Evolutionary conservation across 2,888 invertebrate species (phyloP).

Genomic region (Halictus ligatus): DNA sequence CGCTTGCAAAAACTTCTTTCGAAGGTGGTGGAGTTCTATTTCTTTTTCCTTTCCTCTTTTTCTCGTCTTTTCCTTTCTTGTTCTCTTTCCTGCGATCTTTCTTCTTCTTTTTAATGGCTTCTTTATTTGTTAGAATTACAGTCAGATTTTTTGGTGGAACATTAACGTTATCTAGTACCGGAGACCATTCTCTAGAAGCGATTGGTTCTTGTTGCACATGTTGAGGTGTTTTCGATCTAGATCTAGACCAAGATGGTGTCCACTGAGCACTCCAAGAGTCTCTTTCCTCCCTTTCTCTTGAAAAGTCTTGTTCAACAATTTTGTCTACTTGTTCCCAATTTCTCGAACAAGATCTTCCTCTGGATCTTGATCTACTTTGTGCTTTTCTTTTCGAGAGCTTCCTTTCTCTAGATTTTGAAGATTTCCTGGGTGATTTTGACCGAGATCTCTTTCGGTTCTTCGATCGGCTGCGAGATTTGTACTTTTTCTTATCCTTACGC

Average conservation of each 20-base stretch:
- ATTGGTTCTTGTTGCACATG: slow-evolving; percentile 73
- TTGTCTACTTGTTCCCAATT: slow-evolving; percentile 81
- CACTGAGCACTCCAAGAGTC: slow-evolving; percentile 82
- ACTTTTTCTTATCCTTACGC: slow-evolving; percentile 80
- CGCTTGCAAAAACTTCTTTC: slow-evolving; percentile 96
- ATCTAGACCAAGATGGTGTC: slow-evolving; percentile 87
- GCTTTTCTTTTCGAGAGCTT: slow-evolving; percentile 82
- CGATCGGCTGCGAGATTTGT: slow-evolving; percentile 81
- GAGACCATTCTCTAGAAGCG: slow-evolving; percentile 86
- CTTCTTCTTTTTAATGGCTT: slow-evolving; percentile 84
- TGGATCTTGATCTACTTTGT: slow-evolving; percentile 74
- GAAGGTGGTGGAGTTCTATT: slow-evolving; percentile 88
- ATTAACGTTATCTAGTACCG: slow-evolving; percentile 84
- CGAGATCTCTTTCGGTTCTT: slow-evolving; percentile 78
- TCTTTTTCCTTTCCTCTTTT: slow-evolving; percentile 80
- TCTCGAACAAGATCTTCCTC: slow-evolving; percentile 73
- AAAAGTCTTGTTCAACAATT: slow-evolving; percentile 71
- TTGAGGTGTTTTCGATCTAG: slow-evolving; percentile 85
- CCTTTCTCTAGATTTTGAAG: slow-evolving; percentile 80
- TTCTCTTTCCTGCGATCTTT: slow-evolving; percentile 85
- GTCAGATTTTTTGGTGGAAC: slow-evolving; percentile 86
- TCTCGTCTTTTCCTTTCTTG: slow-evolving; percentile 82
- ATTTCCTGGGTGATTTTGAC: slow-evolving; percentile 76
- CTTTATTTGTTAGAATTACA: slow-evolving; percentile 87
- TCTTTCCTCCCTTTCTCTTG: slow-evolving; percentile 70